phyloP scores from a whole-genome alignment of 2,113 vertebrate genomes.

The Benitochromis conjunctus region DNA sequence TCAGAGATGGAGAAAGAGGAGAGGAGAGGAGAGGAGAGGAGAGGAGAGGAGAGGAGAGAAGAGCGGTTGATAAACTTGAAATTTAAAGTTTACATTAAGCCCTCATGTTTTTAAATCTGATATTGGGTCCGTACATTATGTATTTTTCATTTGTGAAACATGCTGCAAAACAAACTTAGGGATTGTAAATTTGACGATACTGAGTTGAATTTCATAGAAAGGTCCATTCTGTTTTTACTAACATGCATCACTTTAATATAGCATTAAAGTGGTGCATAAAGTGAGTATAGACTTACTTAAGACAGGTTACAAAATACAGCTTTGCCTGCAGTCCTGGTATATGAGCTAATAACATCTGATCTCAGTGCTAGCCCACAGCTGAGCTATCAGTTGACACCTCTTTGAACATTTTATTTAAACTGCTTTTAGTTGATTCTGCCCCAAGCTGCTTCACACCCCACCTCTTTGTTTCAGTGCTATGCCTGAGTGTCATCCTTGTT shows the following conservation, averaged over 20 bases:
- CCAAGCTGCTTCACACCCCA: neutral
- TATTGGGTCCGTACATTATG: accelerated
- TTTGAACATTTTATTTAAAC: neutral
- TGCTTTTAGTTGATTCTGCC: neutral
- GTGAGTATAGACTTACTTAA: neutral
- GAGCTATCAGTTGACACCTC: neutral
- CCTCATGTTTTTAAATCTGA: neutral
- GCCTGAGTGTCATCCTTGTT: neutral
- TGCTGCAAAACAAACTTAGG: accelerated
- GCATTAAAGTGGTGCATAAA: neutral
- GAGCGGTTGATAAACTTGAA: neutral
- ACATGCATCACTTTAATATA: neutral
- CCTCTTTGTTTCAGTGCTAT: accelerated
- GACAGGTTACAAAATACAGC: neutral
- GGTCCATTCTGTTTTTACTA: neutral
- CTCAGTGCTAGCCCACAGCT: neutral
- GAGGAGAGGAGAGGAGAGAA: neutral
- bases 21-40: neutral
- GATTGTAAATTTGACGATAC: neutral
- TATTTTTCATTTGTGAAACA: neutral
- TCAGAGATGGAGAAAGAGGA: neutral
- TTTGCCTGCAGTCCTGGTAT: neutral
- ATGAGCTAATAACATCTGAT: neutral
- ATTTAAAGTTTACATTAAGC: neutral
- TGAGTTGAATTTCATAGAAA: neutral